Percentiles rank a stretch among this genome's conserved stretches.
phyloP scores from a whole-genome alignment of 2,797 vertebrate species.

The Chelon auratus region DNA sequence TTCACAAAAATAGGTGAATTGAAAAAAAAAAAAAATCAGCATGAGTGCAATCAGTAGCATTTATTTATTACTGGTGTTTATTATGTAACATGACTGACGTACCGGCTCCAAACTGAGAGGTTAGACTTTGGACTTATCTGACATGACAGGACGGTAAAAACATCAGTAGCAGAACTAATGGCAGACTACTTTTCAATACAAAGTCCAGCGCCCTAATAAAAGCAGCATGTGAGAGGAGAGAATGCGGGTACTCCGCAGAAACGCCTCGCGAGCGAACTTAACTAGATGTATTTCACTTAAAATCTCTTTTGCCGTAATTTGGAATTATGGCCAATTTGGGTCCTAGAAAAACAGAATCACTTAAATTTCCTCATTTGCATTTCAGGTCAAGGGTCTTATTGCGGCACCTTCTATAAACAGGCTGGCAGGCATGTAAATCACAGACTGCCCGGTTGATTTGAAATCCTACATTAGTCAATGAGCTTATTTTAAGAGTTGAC shows the following conservation, averaged over 20 bases:
- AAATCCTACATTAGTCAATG: conserved; percentile 78
- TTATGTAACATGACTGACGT: neutral
- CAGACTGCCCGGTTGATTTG: conserved; percentile 54
- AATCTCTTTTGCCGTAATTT: conserved; percentile 33
- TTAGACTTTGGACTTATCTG: conserved; percentile 34
- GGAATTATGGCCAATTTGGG: conserved; percentile 43
- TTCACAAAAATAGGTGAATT: neutral
- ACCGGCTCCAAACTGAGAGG: conserved; percentile 7
- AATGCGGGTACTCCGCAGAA: neutral
- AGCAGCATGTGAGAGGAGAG: conserved; percentile 23
- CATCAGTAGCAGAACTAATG: conserved; percentile 39
- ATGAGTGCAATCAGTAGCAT: neutral
- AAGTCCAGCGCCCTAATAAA: conserved; percentile 24
- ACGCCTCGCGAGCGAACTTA: neutral
- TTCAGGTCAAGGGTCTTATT: conserved; percentile 65
- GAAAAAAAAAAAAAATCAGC: neutral
- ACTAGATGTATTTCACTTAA: conserved; percentile 33
- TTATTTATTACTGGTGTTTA: neutral
- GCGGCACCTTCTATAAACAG: conserved; percentile 60
- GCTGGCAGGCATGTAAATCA: conserved; percentile 60
- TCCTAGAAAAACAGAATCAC: conserved; percentile 57
- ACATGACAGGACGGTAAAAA: conserved; percentile 39
- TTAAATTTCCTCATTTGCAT: conserved; percentile 64
- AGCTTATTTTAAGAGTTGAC: conserved; percentile 78
- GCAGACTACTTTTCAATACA: neutral